Conservation (phyloP, 1,140 invertebrate species). For the Conus betulinus region DNA sequence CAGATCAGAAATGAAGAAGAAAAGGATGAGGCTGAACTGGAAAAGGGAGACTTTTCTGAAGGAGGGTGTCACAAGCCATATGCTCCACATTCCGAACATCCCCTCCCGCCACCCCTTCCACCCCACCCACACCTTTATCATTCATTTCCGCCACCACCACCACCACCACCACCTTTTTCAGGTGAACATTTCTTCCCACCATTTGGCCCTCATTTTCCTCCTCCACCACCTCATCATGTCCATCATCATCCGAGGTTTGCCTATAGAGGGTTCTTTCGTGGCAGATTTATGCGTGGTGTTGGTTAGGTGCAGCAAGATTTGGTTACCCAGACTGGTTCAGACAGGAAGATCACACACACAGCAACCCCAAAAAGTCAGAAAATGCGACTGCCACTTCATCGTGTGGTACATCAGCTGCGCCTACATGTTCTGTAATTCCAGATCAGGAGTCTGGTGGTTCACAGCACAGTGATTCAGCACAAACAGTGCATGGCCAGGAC, state of each 20-base stretch:
- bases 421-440: not conserved
- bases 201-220: not conserved
- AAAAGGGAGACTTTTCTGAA: not conserved
- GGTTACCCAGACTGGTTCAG: not conserved
- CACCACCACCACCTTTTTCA: constrained; percentile 3
- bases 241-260: not conserved
- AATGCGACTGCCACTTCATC: not conserved
- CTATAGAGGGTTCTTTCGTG: not conserved
- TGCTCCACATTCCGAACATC: not conserved
- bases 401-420: not conserved
- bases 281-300: not conserved
- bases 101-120: not conserved
- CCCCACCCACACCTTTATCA: not conserved
- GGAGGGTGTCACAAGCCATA: not conserved
- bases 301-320: not conserved
- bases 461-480: not conserved
- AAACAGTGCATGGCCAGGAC: not conserved
- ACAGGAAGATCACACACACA: not conserved
- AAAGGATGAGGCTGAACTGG: not conserved
- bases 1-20: not conserved
- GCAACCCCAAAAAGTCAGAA: not conserved
- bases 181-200: not conserved
- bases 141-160: not conserved
- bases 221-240: not conserved
- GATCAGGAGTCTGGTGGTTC: not conserved